Base-by-base conservation (phyloP, 2,113 vertebrate genomes). In the Cathartes aura region DNA sequence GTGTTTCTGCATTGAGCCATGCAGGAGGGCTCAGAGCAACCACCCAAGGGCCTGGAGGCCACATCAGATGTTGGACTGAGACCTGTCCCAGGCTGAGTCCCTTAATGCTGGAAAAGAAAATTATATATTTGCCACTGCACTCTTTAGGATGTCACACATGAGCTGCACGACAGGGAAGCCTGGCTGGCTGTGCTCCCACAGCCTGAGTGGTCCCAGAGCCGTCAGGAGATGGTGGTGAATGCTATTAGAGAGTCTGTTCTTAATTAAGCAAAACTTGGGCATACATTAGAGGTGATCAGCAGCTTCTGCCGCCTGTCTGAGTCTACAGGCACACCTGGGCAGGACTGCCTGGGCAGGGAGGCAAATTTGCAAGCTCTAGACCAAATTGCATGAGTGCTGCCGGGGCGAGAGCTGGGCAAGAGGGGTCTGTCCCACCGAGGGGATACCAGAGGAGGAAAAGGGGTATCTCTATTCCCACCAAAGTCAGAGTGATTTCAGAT, bases 191-290 rank as follows among this genome's bases (percentile, higher is more conserved):
- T 27, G 27, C 60, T 91, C 50, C 52, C 59, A n/a, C n/a, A 34
- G 47, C n/a, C 59, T 40, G 47, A 59, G 30, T 2, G 7, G 43
- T 75, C 58, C 52, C 88, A 86, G 75, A 93, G 80, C 34, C 12
- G 2, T 18, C 16, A 59, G 59, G 92, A 95, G 71, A 43, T 0
- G 11, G 20, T 73, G 59, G 9, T 53, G 27, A 81, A 74, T 38
- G 43, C 21, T 76, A 18, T 64, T 55, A 80, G 34, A 75, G 71
- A 82, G 27, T 19, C 60, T 86, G 59, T 63, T 93, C 85, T 93
- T 94, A 75, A 88, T 93, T 92, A 80, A 90, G 45, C 34, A 87
- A 87, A 83, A 42, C 20, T 50, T 86, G 42, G 53, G 50, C 55
- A 81, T 16, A 4, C 5, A 21, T 79, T 85, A 73, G 58, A 92